phyloP scores from a whole-genome alignment of 2,888 invertebrate genomes.

The Glyphotaelius pellucidus region DNA sequence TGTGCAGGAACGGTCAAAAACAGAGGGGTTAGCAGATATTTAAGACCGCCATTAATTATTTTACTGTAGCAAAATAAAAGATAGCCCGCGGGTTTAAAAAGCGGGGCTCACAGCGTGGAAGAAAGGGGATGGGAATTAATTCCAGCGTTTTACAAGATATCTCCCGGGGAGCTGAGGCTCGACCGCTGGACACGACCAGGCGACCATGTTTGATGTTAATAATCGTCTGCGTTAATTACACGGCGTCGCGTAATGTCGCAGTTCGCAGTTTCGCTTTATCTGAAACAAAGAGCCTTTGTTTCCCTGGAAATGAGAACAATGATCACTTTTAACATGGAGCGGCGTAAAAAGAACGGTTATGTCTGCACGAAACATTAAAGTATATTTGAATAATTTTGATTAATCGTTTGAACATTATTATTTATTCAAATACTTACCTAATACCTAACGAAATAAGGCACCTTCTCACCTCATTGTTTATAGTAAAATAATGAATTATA shows the following conservation, averaged over 20 bases:
- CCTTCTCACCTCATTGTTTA: not conserved
- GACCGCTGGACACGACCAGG: not conserved
- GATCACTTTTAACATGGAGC: constrained; percentile 23
- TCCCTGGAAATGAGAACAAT: constrained; percentile 47
- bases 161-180: constrained; percentile 38
- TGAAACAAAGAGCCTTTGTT: constrained; percentile 45
- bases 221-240: constrained; percentile 49
- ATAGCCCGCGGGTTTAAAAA: constrained; percentile 14
- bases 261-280: constrained; percentile 38
- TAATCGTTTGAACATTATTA: not conserved
- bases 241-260: constrained; percentile 45
- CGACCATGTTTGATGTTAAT: constrained; percentile 58
- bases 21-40: constrained; percentile 65
- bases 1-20: constrained; percentile 59
- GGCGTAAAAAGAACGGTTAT: constrained; percentile 9
- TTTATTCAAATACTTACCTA: not conserved
- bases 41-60: constrained; percentile 66
- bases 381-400: not conserved
- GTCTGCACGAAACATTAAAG: not conserved
- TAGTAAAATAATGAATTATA: not conserved
- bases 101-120: constrained; percentile 32
- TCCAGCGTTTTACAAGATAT: constrained; percentile 56
- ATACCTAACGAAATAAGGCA: not conserved
- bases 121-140: constrained; percentile 56
- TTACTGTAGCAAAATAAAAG: constrained; percentile 61